Evolutionary conservation across 2,797 vertebrate genomes (phyloP).

Genomic region (Taeniopygia guttata): DNA sequence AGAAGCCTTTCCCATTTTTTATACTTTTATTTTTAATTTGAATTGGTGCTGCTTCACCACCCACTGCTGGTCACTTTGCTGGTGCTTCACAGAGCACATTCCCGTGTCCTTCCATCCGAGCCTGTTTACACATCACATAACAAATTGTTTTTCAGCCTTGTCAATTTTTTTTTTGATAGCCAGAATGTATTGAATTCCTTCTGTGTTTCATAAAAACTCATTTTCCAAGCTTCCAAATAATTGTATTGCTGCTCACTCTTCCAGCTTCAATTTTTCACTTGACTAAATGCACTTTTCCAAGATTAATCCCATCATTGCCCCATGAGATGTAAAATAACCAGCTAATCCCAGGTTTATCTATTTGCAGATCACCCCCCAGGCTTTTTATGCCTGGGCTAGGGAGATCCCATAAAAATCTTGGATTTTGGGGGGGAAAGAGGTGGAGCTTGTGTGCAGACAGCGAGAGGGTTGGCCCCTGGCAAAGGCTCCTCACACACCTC

Average conservation of each 20-base stretch:
- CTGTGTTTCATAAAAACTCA: slow-evolving; percentile 38
- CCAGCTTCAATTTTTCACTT: slow-evolving; percentile 57
- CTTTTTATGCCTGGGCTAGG: not conserved
- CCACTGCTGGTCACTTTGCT: not conserved
- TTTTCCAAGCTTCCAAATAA: slow-evolving; percentile 35
- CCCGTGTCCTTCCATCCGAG: not conserved
- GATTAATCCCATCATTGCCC: not conserved
- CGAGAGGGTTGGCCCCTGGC: accelerated
- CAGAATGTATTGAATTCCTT: slow-evolving; percentile 30
- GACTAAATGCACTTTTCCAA: slow-evolving; percentile 12
- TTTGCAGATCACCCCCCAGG: not conserved
- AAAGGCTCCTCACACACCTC: not conserved
- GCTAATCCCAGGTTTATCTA: not conserved
- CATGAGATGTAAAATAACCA: slow-evolving; percentile 19
- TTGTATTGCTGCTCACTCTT: slow-evolving; percentile 1
- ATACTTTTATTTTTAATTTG: not conserved
- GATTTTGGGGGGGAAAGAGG: not conserved
- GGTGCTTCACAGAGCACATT: not conserved
- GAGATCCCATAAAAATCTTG: not conserved
- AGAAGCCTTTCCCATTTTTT: not conserved
- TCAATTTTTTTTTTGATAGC: not conserved
- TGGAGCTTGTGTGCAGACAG: not conserved
- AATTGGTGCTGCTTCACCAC: not conserved
- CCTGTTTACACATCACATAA: not conserved
- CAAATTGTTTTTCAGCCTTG: not conserved